These are phyloP conservation scores for Rhopalosiphum maidis DNA, from an alignment of 1,140 invertebrate genomes.

Conservation along the genomic window DNA sequence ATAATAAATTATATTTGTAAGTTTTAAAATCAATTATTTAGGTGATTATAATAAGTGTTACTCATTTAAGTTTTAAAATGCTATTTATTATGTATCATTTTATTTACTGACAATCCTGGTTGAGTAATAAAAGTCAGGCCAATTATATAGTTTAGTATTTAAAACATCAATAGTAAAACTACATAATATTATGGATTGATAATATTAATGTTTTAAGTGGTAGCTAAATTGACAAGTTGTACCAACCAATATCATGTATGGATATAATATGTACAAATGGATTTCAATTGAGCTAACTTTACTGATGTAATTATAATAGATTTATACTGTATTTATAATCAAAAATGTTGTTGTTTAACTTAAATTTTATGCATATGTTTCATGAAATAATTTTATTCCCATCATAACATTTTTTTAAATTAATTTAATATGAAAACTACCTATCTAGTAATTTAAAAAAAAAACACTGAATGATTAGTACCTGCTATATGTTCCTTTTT, in stretches of 20 bases:
- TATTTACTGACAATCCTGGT: conserved; percentile 20
- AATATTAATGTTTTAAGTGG: neutral
- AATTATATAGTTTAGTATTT: conserved; percentile 17
- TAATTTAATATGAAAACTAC: conserved; percentile 7
- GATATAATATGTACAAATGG: neutral
- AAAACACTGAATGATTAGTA: conserved; percentile 30
- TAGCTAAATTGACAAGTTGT: neutral
- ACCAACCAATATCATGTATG: neutral
- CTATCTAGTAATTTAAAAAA: neutral
- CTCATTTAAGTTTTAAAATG: conserved; percentile 22
- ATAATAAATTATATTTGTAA: conserved; percentile 7
- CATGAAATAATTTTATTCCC: neutral
- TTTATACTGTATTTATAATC: conserved; percentile 15
- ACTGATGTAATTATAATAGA: neutral
- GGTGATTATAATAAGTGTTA: neutral
- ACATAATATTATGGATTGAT: neutral
- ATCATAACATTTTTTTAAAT: neutral
- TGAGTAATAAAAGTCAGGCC: conserved; percentile 41
- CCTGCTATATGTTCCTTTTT: conserved; percentile 52
- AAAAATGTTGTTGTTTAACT: conserved; percentile 17
- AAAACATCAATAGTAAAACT: neutral
- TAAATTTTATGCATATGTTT: conserved; percentile 24
- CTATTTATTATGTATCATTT: conserved; percentile 13
- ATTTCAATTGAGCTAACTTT: neutral
- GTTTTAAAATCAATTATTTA: neutral